Evolutionary conservation across 2,797 vertebrate genomes (phyloP), one percentile per base, ranked within the genome.

Genomic region (Rallus crepitans): DNA sequence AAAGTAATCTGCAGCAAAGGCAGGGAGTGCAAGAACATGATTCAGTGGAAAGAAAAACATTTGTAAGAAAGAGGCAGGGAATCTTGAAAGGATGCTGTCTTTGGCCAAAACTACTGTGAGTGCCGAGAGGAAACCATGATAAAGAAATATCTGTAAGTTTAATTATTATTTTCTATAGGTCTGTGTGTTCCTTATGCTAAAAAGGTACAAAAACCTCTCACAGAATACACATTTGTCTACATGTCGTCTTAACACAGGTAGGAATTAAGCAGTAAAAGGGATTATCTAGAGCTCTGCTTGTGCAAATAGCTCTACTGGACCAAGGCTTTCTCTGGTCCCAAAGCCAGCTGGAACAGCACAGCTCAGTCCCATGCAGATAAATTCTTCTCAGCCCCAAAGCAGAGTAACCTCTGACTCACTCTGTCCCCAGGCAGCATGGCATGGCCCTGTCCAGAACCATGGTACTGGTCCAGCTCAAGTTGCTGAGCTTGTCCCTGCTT

Each of bases 31-130:
- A 94, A 86, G 65, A 82, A 68, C 76, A 65, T 87, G 50, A 85
- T 78, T 93, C 76, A 94, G 48, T 86, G 84, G 90, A 88, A 96
- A 97, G 80, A 89, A 92, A 95, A 95, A 93, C 84, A 87, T 73
- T 92, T 85, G n/a, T 45, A 87, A 23, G 75, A 85, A 95, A 88
- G 68, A 93, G 64, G 87, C 23, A 37, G 39, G 6, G 33, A 94
- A 90, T 79, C 79, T 85, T 93, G 76, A 94, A 95, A 94, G 79
- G 61, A 75, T 91, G 68, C 42, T 94, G 60, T 78, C 71, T 94
- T 90, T 94, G 79, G 89, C 89, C 57, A 77, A 77, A 95, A 71
- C 18, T 90, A 45, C 55, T 64, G 40, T 33, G 25, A 73, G 14
- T 31, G 52, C 20, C 64, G 40, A 87, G 50, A 70, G 56, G 35